Evolutionary conservation across 2,797 vertebrate species (phyloP).

Genomic region (Amphiprion clarkii): DNA sequence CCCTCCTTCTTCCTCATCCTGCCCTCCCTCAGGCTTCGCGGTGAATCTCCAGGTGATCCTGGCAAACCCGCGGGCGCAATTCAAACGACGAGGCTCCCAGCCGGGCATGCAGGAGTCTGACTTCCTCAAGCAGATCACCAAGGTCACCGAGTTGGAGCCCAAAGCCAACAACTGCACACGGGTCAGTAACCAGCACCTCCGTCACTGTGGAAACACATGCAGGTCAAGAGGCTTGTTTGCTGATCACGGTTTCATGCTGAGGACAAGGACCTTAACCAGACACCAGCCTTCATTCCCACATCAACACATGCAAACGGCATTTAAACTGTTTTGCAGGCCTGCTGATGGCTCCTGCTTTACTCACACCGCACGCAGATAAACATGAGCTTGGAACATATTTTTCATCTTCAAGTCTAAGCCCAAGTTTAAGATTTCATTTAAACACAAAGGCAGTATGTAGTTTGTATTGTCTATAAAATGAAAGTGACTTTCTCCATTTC

Average conservation of each 20-base stretch:
- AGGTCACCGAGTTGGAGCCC: slow-evolving; percentile 95
- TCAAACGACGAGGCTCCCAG: slow-evolving; percentile 96
- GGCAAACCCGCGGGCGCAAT: slow-evolving; percentile 92
- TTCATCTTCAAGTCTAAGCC: not conserved
- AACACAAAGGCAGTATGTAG: not conserved
- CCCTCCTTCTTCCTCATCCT: not conserved
- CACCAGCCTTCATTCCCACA: not conserved
- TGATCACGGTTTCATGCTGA: not conserved
- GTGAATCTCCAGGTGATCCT: slow-evolving; percentile 98
- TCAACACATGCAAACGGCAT: too few species aligned
- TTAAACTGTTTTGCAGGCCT: too few species aligned
- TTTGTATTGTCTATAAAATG: not conserved
- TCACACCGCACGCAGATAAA: not conserved
- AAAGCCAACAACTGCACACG: slow-evolving; percentile 97
- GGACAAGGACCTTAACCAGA: not conserved
- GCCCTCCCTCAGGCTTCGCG: slow-evolving; percentile 90
- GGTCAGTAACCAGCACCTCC: slow-evolving; percentile 83
- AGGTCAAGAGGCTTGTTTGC: not conserved
- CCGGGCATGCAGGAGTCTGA: slow-evolving; percentile 99
- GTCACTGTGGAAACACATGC: slow-evolving; percentile 16
- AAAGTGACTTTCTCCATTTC: not conserved
- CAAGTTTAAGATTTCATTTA: not conserved
- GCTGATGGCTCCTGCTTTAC: not conserved
- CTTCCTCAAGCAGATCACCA: slow-evolving; percentile 98
- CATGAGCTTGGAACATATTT: not conserved